Base-by-base conservation (phyloP, 2,888 invertebrate species). In the Mallateleia sp. region DNA sequence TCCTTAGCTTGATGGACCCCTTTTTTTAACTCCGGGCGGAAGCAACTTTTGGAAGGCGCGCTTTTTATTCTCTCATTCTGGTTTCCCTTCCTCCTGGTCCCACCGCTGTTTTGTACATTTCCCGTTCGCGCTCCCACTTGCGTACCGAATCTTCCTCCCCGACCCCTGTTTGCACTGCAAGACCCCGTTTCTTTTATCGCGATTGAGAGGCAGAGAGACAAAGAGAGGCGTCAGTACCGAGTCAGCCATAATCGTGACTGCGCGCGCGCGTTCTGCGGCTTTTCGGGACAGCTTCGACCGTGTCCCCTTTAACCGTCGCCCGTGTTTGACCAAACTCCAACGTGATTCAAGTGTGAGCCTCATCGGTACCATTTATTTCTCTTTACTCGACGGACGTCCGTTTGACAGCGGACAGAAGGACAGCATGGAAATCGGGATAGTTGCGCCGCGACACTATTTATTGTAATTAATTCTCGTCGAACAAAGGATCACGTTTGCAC, bases 331-430 rank as follows among this genome's bases (percentile, higher is more conserved):
- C 4, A 58, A 52, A 50, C 60, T n/a, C 45, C 69, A 69, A 75
- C 60, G 38, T 54, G 75, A 69, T 82, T 82, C 75, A 75, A 82
- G 82, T 82, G 82, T 75, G 81, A 74, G 81, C 81, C 74, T 71
- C n/a, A 81, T 50, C 20, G 56, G 45, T 56, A 71, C 50, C 18
- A 54, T 66, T 62, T 42, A 34, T 66, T 54, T 28, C 8, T 28
- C 28, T 28, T n/a, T n/a, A n/a, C 28, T 28, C 28, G 28, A 28
- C 28, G 8, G 8, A 6, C 28, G 28, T 28, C 8, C 8, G 28
- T 28, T 28, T 28, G n/a, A 6, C 28, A 28, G 28, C 28, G 28
- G 28, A 28, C 5, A 4, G 8, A 28, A 28, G 28, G 28, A 28
- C 28, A 28, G 28, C 28, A 28, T 8, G 28, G 8, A 28, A 28